phyloP scores from a whole-genome alignment of 1,140 invertebrate genomes.

The Drosophila bocki region DNA sequence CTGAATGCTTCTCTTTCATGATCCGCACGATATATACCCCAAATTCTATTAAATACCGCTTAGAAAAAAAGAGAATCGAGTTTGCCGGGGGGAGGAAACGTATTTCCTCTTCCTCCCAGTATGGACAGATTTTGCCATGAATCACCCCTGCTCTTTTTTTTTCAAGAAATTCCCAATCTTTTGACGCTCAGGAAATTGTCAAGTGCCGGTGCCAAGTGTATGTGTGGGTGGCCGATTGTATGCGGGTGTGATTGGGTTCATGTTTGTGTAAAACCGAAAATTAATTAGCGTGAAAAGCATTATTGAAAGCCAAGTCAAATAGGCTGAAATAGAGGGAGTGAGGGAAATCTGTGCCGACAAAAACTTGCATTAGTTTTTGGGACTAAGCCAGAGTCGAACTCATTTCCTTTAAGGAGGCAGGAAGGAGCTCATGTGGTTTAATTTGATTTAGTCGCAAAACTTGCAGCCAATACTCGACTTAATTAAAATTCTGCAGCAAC shows the following conservation, averaged over 20 bases:
- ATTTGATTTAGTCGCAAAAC: slow-evolving; percentile 82
- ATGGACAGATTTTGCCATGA: slow-evolving; percentile 25
- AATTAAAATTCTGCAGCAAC: slow-evolving; percentile 80
- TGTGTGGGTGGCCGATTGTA: slow-evolving; percentile 16
- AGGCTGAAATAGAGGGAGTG: not conserved
- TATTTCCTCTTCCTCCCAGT: not conserved
- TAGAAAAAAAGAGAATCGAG: slow-evolving; percentile 6
- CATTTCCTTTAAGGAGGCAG: slow-evolving; percentile 56
- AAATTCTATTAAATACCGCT: not conserved
- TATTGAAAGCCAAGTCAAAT: slow-evolving; percentile 66
- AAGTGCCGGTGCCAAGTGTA: slow-evolving; percentile 41
- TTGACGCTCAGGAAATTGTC: slow-evolving; percentile 67
- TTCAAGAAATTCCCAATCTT: slow-evolving; percentile 44
- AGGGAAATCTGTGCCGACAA: slow-evolving; percentile 36
- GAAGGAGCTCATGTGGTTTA: slow-evolving; percentile 58
- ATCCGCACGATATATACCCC: not conserved
- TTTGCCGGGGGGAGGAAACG: slow-evolving; percentile 28
- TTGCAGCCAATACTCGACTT: slow-evolving; percentile 67
- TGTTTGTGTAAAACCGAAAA: slow-evolving; percentile 66
- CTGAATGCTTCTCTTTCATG: not conserved
- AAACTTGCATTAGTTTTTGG: slow-evolving; percentile 81
- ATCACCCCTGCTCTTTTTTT: slow-evolving; percentile 18
- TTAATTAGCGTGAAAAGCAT: slow-evolving; percentile 84
- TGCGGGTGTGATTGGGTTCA: slow-evolving; percentile 38
- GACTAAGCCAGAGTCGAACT: slow-evolving; percentile 47